Conservation (phyloP, 2,888 invertebrate species). For the Aphidius colemani region DNA sequence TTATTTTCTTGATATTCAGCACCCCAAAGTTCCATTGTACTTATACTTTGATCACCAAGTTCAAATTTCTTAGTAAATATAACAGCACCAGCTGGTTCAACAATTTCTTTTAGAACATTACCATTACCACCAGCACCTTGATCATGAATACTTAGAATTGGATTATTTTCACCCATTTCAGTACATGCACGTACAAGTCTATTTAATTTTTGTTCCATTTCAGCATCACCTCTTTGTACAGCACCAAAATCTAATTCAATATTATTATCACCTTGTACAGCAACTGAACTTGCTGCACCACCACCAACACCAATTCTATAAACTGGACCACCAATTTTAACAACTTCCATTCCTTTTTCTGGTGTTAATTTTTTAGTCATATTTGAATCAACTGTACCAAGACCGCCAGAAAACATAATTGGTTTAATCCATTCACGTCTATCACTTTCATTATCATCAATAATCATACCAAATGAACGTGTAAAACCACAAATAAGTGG, state of each 20-base stretch:
- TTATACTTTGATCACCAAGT: conserved; percentile 93
- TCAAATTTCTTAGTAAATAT: conserved; percentile 86
- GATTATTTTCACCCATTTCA: conserved; percentile 81
- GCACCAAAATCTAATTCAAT: conserved; percentile 92
- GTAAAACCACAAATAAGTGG: conserved; percentile 91
- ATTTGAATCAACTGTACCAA: conserved; percentile 85
- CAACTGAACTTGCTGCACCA: conserved; percentile 96
- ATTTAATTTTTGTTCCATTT: conserved; percentile 98
- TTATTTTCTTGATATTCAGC: conserved; percentile 98
- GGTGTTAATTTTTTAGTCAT: conserved; percentile 82
- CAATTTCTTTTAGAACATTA: conserved; percentile 95
- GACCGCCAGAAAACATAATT: conserved; percentile 97
- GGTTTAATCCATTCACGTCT: conserved; percentile 96
- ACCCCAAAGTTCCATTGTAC: conserved; percentile 93
- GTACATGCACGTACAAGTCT: conserved; percentile 90
- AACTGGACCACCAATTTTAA: conserved; percentile 96
- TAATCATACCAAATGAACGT: conserved; percentile 82
- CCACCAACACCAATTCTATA: conserved; percentile 98
- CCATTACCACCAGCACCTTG: conserved; percentile 98
- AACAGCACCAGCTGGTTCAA: conserved; percentile 92
- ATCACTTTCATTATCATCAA: conserved; percentile 51
- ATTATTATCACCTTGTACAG: conserved; percentile 86
- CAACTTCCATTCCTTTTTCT: conserved; percentile 82
- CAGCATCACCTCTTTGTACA: conserved; percentile 95
- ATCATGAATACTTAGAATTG: conserved; percentile 95